Conservation (phyloP, 2,888 invertebrate species). For the Rhamnusium bicolor region DNA sequence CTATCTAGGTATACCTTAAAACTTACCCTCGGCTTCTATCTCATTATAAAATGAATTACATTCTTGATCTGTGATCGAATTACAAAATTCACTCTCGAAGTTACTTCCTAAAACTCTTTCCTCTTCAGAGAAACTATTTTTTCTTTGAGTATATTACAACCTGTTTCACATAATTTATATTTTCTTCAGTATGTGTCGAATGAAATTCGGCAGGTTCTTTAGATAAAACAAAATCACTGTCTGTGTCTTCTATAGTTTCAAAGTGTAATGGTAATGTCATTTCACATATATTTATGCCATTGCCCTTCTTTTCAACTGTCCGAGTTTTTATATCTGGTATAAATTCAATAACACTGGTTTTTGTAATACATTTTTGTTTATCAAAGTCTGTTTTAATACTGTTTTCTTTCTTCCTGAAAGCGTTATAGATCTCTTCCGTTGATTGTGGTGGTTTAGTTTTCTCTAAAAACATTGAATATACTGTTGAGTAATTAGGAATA, state of each 20-base stretch:
- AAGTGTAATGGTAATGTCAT: not conserved
- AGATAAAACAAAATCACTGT: not conserved
- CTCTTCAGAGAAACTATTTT: not conserved
- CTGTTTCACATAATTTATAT: not conserved
- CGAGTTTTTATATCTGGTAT: not conserved
- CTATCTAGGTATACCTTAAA: too few relatives aligned
- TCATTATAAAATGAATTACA: not conserved
- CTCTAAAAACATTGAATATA: conserved; percentile 34
- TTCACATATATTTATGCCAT: not conserved
- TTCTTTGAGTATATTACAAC: not conserved
- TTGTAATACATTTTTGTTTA: not conserved
- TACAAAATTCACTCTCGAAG: not conserved
- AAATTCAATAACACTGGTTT: not conserved
- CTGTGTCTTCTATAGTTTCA: not conserved
- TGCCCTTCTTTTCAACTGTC: not conserved
- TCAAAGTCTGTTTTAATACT: not conserved
- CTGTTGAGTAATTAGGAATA: conserved; percentile 46
- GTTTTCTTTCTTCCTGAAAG: not conserved
- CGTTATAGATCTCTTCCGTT: not conserved
- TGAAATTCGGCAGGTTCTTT: not conserved
- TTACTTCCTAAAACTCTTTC: not conserved
- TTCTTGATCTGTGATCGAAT: not conserved
- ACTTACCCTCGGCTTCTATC: not conserved
- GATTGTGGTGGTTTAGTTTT: not conserved
- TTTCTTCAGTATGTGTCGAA: not conserved